Percentiles rank a stretch among this genome's conserved stretches.
phyloP scores from a whole-genome alignment of 2,797 vertebrate species.

The Mastacembelus armatus region DNA sequence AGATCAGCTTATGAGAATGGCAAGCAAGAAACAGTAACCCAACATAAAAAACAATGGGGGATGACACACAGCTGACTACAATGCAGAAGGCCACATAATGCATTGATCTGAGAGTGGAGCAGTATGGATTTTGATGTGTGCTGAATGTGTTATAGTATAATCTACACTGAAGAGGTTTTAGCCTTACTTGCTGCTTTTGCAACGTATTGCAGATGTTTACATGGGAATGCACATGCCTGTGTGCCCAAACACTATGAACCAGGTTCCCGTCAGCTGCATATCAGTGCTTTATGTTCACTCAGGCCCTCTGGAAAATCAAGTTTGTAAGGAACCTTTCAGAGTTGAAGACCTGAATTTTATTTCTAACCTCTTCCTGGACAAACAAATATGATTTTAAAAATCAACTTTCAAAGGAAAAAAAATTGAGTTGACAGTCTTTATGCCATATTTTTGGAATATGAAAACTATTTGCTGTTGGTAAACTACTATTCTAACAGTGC shows the following conservation, averaged over 20 bases:
- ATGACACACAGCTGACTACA: conserved; percentile 23
- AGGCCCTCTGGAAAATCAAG: background rate
- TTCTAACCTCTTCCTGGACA: conserved; percentile 46
- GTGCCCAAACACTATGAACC: no score
- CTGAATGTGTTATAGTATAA: background rate
- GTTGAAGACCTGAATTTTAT: conserved; percentile 36
- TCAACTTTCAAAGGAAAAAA: conserved; percentile 2
- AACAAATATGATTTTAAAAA: conserved; percentile 44
- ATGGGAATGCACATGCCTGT: background rate
- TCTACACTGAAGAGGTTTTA: conserved; percentile 16
- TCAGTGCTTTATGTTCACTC: no score
- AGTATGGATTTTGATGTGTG: conserved; percentile 41
- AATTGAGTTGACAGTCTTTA: conserved; percentile 10
- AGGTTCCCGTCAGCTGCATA: no score
- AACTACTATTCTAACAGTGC: background rate
- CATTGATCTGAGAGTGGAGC: conserved; percentile 31
- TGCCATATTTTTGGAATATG: background rate
- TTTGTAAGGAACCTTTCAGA: conserved; percentile 20
- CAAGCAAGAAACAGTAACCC: conserved; percentile 28
- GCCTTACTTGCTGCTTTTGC: conserved; percentile 9
- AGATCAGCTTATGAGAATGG: conserved; percentile 54
- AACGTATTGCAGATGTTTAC: background rate
- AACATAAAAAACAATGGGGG: conserved; percentile 9
- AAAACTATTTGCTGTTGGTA: background rate
- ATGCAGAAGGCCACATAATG: conserved; percentile 18